These are phyloP conservation scores for Crocuta crocuta DNA, from an alignment of 2,113 vertebrate genomes.

Conservation along the genomic window DNA sequence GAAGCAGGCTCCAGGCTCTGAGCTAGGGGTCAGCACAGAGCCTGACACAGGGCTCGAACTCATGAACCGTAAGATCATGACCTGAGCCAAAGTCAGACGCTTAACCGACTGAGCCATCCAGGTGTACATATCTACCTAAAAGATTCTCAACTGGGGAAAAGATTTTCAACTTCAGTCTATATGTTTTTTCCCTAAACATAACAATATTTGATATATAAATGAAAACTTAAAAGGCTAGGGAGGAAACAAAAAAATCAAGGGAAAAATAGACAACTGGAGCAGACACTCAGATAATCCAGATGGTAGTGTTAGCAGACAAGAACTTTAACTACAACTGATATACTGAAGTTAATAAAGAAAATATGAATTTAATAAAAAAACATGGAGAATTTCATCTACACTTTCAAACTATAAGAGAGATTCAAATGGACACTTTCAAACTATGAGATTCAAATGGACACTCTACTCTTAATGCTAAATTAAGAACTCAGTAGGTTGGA, in stretches of 20 bases:
- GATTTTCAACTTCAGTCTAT: not conserved
- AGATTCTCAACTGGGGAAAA: not conserved
- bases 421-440: not conserved
- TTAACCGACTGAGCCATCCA: no score
- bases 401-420: not conserved
- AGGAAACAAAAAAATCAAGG: not conserved
- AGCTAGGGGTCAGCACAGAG: no score
- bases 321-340: not conserved
- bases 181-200: not conserved
- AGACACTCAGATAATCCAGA: not conserved
- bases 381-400: not conserved
- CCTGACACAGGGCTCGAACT: no score
- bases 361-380: not conserved
- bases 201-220: not conserved
- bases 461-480: not conserved
- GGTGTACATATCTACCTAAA: not conserved
- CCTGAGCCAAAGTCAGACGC: no score
- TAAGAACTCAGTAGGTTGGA: not conserved
- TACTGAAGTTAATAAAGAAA: not conserved
- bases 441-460: no score
- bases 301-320: not conserved
- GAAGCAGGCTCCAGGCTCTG: no score
- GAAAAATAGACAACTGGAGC: not conserved
- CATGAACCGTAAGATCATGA: no score
- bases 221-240: not conserved